Evolutionary conservation across 1,140 invertebrate genomes (phyloP).

Genomic region (Limonius californicus): DNA sequence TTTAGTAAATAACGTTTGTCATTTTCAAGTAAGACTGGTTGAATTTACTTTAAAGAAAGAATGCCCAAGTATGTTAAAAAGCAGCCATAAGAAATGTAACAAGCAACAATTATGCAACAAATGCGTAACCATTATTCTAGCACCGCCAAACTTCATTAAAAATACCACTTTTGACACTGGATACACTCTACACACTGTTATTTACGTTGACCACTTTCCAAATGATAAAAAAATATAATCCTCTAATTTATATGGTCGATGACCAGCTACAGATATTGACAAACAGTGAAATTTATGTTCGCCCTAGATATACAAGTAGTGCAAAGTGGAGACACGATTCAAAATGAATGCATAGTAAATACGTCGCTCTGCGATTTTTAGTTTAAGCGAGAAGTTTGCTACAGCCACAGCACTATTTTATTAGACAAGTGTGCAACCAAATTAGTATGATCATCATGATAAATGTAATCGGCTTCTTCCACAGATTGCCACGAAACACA

Average conservation of each 20-base stretch:
- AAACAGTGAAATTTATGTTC: conserved; percentile 1
- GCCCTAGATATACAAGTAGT: not conserved
- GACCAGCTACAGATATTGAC: conserved; percentile 1
- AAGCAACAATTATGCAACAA: conserved; percentile 9
- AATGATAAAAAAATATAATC: conserved; percentile 15
- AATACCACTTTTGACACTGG: conserved; percentile 5
- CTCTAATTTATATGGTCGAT: not conserved
- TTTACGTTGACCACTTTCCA: conserved; percentile 3
- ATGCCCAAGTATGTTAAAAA: conserved; percentile 5
- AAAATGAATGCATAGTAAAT: not conserved
- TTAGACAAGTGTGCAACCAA: not conserved
- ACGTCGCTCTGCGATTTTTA: not conserved
- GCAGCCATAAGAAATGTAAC: conserved; percentile 4
- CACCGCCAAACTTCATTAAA: conserved; percentile 6
- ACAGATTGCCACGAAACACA: not conserved
- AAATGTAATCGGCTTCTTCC: no score
- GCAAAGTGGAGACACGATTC: not conserved
- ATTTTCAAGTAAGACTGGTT: not conserved
- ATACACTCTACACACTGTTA: conserved; percentile 1
- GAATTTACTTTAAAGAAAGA: not conserved
- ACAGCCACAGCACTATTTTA: not conserved
- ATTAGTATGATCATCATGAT: not conserved
- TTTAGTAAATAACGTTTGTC: not conserved
- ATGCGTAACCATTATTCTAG: conserved; percentile 8
- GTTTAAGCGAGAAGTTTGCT: not conserved